phyloP scores from a whole-genome alignment of 2,888 invertebrate species.

The Rugalucina vietnamica region DNA sequence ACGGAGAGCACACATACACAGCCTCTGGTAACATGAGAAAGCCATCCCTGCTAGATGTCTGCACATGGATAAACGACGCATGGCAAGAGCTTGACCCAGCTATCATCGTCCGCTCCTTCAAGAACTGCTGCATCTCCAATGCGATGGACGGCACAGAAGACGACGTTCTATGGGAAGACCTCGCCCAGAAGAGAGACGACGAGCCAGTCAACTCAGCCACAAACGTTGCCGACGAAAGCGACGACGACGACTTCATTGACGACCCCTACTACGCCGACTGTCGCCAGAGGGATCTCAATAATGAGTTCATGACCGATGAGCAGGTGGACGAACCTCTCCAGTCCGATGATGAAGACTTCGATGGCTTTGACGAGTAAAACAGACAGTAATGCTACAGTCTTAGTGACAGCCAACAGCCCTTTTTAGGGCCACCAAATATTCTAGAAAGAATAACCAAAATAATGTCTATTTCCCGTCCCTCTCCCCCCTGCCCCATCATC shows the following conservation, averaged over 20 bases:
- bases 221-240: not conserved
- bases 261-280: not conserved
- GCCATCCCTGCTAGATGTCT: slow-evolving; percentile 10
- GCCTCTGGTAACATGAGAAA: not conserved
- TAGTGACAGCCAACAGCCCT: too few relatives aligned
- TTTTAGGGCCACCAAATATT: too few relatives aligned
- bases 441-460: too few relatives aligned
- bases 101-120: slow-evolving; percentile 32
- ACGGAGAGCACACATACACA: slow-evolving; percentile 10
- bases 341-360: too few relatives aligned
- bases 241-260: not conserved
- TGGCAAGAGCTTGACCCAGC: slow-evolving; percentile 28
- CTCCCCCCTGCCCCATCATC: too few relatives aligned
- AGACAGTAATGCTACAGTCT: too few relatives aligned
- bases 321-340: too few relatives aligned
- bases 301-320: too few relatives aligned
- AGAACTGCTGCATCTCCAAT: slow-evolving; percentile 44
- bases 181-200: not conserved
- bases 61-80: slow-evolving; percentile 5
- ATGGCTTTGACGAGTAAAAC: too few relatives aligned
- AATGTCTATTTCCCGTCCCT: too few relatives aligned
- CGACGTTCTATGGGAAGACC: not conserved
- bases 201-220: not conserved
- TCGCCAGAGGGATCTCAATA: too few relatives aligned
- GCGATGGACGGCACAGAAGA: slow-evolving; percentile 33